Conservation (phyloP, 2,888 invertebrate genomes). For the Stegana nigrithorax region DNA sequence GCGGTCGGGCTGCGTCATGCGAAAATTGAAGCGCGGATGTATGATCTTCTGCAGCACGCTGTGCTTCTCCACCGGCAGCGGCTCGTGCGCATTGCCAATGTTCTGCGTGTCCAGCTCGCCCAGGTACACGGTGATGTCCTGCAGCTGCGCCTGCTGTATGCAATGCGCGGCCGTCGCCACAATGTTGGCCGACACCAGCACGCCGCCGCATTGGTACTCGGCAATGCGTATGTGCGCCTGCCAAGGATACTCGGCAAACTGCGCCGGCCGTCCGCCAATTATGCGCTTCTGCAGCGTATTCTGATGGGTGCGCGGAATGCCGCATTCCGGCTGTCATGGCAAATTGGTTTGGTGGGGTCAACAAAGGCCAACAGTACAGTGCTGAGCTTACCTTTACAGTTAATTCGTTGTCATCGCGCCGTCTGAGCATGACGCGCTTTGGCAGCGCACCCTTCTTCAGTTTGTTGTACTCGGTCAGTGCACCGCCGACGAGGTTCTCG, state of each 20-base stretch:
- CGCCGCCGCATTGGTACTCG: conserved; percentile 86
- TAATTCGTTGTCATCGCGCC: conserved; percentile 66
- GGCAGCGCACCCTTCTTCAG: conserved; percentile 54
- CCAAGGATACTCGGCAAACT: conserved; percentile 83
- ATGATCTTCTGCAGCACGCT: conserved; percentile 80
- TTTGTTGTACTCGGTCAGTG: conserved; percentile 52
- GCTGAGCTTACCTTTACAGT: conserved; percentile 40
- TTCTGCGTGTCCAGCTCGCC: conserved; percentile 85
- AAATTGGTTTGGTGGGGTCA: not conserved
- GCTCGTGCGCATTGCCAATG: conserved; percentile 73
- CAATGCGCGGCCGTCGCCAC: conserved; percentile 88
- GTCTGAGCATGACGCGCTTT: conserved; percentile 64
- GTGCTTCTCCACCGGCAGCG: conserved; percentile 76
- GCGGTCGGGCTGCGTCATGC: conserved; percentile 85
- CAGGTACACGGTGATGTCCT: conserved; percentile 81
- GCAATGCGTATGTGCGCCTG: conserved; percentile 86
- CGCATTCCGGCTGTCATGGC: conserved; percentile 73
- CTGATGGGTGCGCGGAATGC: conserved; percentile 72
- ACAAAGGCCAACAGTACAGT: not conserved
- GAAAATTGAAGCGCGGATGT: conserved; percentile 84
- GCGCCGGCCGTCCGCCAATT: conserved; percentile 83
- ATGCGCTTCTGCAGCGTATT: conserved; percentile 78
- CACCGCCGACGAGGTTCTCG: conserved; percentile 48
- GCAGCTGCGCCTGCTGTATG: conserved; percentile 79
- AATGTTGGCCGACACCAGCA: conserved; percentile 77